Evolutionary conservation across 2,888 invertebrate genomes (phyloP).

Genomic region (Conops quadrifasciatus): DNA sequence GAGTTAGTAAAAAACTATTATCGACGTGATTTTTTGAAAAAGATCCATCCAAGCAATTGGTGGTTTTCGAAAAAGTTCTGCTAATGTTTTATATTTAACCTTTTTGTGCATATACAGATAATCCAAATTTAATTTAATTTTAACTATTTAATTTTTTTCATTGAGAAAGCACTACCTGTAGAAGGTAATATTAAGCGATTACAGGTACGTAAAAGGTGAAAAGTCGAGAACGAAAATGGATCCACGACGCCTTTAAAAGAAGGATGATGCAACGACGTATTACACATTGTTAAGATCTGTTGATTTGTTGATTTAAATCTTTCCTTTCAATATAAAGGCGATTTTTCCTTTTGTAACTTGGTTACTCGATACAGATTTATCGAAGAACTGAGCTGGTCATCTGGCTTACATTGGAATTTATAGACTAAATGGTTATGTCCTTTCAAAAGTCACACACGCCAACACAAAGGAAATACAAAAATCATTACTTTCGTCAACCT

Average conservation of each 20-base stretch:
- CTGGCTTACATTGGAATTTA: conserved; percentile 18
- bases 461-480: neutral
- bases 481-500: conserved; percentile 27
- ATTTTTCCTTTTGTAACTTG: neutral
- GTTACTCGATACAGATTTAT: neutral
- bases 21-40: too few relatives aligned
- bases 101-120: too few relatives aligned
- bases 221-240: conserved; percentile 69
- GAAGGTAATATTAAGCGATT: conserved; percentile 72
- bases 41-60: too few relatives aligned
- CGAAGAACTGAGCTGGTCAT: neutral
- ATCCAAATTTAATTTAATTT: too few relatives aligned
- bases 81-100: too few relatives aligned
- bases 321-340: neutral
- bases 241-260: conserved; percentile 51
- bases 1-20: too few relatives aligned
- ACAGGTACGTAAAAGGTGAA: conserved; percentile 73
- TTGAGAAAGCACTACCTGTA: conserved; percentile 65
- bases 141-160: neutral
- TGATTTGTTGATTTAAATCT: neutral
- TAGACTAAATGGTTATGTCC: neutral
- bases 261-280: conserved; percentile 51
- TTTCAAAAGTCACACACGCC: conserved; percentile 1
- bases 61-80: too few relatives aligned
- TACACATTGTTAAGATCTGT: conserved; percentile 44